Conservation (phyloP, 2,797 vertebrate genomes). For the Dermochelys coriacea region DNA sequence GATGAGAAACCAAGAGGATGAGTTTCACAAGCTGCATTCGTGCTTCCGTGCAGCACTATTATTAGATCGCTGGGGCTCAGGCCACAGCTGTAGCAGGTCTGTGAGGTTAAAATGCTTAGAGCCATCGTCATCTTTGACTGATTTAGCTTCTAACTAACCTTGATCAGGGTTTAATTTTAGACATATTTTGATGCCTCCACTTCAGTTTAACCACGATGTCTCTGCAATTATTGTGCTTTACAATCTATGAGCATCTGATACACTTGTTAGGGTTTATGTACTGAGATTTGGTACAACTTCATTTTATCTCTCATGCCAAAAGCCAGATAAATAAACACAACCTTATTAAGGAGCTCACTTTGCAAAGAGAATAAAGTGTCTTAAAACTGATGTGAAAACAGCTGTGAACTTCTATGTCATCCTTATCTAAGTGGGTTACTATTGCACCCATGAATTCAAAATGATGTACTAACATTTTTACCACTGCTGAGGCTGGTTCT, state of each 20-base stretch:
- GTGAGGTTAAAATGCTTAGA: fast-evolving
- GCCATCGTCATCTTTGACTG: fast-evolving
- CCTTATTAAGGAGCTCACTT: neutral
- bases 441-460: conserved; percentile 47
- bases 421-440: neutral
- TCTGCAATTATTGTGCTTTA: conserved; percentile 26
- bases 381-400: conserved; percentile 40
- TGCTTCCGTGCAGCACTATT: neutral
- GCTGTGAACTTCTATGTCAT: conserved; percentile 3
- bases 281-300: neutral
- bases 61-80: neutral
- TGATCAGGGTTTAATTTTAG: neutral
- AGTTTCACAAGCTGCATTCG: neutral
- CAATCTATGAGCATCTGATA: neutral
- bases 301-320: conserved; percentile 3
- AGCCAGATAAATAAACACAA: neutral
- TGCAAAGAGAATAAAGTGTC: neutral
- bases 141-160: neutral
- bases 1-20: neutral
- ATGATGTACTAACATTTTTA: conserved; percentile 32
- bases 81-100: neutral
- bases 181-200: neutral
- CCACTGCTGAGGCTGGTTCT: conserved; percentile 10
- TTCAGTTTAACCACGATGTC: neutral
- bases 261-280: neutral